A percentile compares a stretch with the other conserved stretches of the same genome.
These are phyloP conservation scores for Pelvicachromis taeniatus DNA, from an alignment of 2,113 vertebrate species.

Conservation along the genomic window DNA sequence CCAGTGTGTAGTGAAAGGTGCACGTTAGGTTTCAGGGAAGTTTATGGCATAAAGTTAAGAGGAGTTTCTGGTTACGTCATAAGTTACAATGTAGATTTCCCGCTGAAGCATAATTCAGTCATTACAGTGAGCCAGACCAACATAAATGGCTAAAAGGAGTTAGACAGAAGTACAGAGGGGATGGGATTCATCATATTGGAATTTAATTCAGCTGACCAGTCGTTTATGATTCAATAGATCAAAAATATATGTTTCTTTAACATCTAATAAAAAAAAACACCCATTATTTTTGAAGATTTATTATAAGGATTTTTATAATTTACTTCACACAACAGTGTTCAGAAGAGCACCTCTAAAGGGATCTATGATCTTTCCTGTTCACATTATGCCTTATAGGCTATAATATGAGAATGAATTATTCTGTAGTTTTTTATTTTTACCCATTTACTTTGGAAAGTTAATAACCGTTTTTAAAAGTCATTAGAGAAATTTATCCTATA, in stretches of 20 bases:
- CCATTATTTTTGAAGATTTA: neutral
- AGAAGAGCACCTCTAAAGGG: neutral
- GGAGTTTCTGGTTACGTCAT: neutral
- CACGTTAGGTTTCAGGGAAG: neutral
- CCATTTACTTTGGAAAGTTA: neutral
- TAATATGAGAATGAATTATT: neutral
- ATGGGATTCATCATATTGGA: neutral
- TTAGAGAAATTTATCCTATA: neutral
- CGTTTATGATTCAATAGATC: neutral
- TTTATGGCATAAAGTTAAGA: neutral
- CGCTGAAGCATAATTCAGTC: neutral
- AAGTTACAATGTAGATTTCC: neutral
- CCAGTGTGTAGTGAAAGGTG: neutral
- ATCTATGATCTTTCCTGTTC: neutral
- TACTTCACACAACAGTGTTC: neutral
- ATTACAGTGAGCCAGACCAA: neutral
- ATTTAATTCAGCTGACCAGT: neutral
- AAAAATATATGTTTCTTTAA: rapidly evolving
- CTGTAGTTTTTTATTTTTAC: neutral
- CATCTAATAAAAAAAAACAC: rapidly evolving
- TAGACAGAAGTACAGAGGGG: neutral
- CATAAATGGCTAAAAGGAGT: neutral
- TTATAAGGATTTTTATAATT: neutral
- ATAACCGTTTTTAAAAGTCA: neutral
- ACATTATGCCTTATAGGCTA: neutral